Conservation (phyloP, 1,140 invertebrate species). For the Oncopodura yosiiana region DNA sequence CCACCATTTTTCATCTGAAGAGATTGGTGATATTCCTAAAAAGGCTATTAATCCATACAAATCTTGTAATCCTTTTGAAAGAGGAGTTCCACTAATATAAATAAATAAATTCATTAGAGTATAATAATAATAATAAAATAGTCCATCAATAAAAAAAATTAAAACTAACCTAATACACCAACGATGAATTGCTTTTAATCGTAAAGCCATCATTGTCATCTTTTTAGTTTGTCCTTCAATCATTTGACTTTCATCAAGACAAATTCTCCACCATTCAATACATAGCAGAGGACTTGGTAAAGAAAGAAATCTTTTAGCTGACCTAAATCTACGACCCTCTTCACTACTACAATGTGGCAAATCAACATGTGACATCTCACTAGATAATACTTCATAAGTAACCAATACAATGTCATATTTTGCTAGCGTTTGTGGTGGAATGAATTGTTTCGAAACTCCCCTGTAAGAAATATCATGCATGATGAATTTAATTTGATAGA, state of each 20-base stretch:
- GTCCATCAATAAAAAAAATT: no score
- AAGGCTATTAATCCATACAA: conserved; percentile 61
- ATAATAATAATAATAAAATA: no score
- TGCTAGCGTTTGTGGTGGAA: conserved; percentile 55
- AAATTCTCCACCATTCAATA: conserved; percentile 67
- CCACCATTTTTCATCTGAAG: conserved; percentile 48
- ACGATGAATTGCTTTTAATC: conserved; percentile 50
- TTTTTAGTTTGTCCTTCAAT: conserved; percentile 54
- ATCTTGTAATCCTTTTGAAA: conserved; percentile 55
- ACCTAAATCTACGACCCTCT: conserved; percentile 43
- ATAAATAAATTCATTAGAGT: no score
- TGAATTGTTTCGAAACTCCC: conserved; percentile 48
- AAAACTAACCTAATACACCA: no score
- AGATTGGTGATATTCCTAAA: conserved; percentile 53
- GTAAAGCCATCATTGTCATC: conserved; percentile 54
- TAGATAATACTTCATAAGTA: conserved; percentile 55
- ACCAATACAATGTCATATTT: conserved; percentile 65
- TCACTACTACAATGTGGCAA: conserved; percentile 45
- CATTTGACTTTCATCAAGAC: conserved; percentile 74
- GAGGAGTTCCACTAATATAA: conserved; percentile 66
- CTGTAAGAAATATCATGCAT: conserved; percentile 20
- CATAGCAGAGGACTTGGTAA: conserved; percentile 52
- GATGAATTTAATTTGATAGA: neutral
- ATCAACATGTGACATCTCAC: conserved; percentile 52
- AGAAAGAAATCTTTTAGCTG: conserved; percentile 51